Evolutionary conservation across 2,113 vertebrate genomes (phyloP).

Genomic region (Syrmaticus mikado): DNA sequence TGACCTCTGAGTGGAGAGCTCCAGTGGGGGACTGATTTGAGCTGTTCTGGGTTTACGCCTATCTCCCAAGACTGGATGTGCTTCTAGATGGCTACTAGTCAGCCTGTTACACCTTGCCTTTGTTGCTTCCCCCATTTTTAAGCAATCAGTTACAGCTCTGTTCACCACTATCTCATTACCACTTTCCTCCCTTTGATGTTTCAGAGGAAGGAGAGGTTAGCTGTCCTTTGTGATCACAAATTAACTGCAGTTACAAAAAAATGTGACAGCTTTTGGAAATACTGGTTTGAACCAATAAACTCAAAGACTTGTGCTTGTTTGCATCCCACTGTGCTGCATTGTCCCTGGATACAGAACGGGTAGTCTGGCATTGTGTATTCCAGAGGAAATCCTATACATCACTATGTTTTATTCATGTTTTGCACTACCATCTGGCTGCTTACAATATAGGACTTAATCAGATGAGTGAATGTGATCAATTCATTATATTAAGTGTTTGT

Average conservation of each 20-base stretch:
- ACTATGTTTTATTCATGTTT: neutral
- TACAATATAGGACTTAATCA: neutral
- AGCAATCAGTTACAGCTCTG: neutral
- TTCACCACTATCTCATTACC: neutral
- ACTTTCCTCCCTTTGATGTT: conserved; percentile 1
- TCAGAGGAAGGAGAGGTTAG: neutral
- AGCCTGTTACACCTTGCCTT: neutral
- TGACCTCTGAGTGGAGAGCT: neutral
- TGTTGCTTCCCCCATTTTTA: neutral
- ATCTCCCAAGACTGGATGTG: neutral
- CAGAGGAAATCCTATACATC: neutral
- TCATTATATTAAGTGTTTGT: neutral
- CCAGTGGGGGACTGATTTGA: neutral
- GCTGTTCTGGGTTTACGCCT: neutral
- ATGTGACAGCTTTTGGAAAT: neutral
- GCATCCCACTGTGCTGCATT: neutral
- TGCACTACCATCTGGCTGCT: neutral
- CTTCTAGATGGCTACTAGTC: neutral
- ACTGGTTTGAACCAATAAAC: neutral
- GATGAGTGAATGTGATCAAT: neutral
- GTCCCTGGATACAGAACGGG: neutral
- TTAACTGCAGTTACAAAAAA: neutral
- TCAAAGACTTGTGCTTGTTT: neutral
- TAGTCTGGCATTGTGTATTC: neutral
- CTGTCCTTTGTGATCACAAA: neutral